Conservation (phyloP, 2,113 vertebrate genomes). For the Globicephala melas region DNA sequence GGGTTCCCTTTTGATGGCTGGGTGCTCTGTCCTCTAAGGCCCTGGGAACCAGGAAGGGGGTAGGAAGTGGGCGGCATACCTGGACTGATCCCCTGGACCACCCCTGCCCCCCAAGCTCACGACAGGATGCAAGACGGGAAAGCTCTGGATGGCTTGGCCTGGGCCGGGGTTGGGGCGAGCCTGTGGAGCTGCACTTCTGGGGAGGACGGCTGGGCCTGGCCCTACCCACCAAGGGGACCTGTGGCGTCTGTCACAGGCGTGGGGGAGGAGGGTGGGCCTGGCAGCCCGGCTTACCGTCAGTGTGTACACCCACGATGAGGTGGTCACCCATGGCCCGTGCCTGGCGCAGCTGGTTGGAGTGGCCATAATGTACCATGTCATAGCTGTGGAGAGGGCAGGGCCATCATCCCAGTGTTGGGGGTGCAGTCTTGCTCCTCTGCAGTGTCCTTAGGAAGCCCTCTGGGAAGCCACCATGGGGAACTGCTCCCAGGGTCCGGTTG, state of each 20-base stretch:
- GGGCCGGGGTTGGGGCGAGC: too few relatives aligned
- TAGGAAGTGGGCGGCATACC: neutral
- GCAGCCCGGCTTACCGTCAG: constrained; percentile 87
- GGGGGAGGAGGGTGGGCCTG: fast-evolving
- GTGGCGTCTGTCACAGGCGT: neutral
- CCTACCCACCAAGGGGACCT: fast-evolving
- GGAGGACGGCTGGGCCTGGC: neutral
- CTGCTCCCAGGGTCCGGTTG: neutral
- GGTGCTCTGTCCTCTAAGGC: neutral
- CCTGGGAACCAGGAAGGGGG: neutral
- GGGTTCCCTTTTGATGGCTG: neutral
- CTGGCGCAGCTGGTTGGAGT: constrained; percentile 98
- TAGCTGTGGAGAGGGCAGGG: constrained; percentile 85
- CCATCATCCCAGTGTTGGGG: neutral
- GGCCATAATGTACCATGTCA: constrained; percentile 99
- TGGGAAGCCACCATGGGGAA: neutral
- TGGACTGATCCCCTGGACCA: too few relatives aligned
- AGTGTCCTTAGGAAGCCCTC: neutral
- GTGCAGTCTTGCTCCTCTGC: neutral
- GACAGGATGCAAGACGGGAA: neutral
- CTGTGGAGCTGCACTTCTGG: too few relatives aligned
- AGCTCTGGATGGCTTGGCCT: fast-evolving
- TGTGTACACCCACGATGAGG: constrained; percentile 96
- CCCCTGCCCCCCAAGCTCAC: neutral
- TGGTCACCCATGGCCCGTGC: constrained; percentile 96